Evolutionary conservation across 2,113 vertebrate species (phyloP).

Genomic region (Myodes glareolus): DNA sequence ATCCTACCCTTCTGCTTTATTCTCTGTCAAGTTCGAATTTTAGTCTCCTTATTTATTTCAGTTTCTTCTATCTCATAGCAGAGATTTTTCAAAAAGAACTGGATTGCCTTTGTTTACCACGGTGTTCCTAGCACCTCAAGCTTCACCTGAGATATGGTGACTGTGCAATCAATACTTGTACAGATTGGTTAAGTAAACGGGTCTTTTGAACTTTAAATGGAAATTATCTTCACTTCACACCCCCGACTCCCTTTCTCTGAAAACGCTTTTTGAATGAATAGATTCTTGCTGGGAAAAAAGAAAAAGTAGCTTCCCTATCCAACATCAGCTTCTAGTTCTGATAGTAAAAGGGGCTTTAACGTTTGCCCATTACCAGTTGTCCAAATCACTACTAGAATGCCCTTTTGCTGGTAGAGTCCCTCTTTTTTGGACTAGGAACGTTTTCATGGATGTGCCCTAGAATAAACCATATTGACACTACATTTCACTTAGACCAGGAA

Average conservation of each 20-base stretch:
- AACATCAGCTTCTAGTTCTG: not conserved
- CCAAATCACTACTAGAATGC: not conserved
- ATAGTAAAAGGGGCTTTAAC: not conserved
- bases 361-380: not conserved
- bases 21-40: not conserved
- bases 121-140: not conserved
- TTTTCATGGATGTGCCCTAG: not conserved
- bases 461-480: not conserved
- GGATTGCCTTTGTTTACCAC: not conserved
- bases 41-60: not conserved
- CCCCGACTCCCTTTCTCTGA: not conserved
- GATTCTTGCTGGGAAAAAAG: not conserved
- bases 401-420: not conserved
- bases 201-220: not conserved
- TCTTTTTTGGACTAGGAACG: not conserved
- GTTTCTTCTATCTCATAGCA: not conserved
- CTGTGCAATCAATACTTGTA: not conserved
- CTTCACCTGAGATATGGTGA: not conserved
- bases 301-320: not conserved
- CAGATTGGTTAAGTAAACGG: not conserved
- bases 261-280: slow-evolving; percentile 17
- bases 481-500: not conserved
- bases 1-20: not conserved
- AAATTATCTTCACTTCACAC: not conserved
- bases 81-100: not conserved